phyloP scores from a whole-genome alignment of 2,113 vertebrate species.

The Madoqua kirkii region DNA sequence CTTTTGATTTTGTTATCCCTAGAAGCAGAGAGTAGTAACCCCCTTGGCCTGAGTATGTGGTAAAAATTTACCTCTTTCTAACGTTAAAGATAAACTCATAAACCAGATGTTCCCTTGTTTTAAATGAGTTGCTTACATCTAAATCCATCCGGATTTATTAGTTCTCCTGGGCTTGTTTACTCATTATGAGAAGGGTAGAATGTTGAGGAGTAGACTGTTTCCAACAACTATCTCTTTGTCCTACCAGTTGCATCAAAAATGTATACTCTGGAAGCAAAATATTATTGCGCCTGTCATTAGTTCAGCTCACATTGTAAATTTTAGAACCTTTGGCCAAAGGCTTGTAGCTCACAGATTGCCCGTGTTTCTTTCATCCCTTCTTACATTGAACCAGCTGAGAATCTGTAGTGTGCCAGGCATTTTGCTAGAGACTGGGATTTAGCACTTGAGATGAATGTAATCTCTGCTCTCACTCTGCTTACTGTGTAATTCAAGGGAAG shows the following conservation, averaged over 20 bases:
- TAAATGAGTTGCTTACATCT: not conserved
- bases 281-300: not conserved
- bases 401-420: not conserved
- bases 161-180: not conserved
- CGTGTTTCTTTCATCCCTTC: not conserved
- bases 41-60: not conserved
- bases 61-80: not conserved
- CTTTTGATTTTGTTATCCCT: not conserved
- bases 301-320: not conserved
- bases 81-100: not conserved
- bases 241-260: not conserved
- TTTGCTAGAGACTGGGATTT: not conserved
- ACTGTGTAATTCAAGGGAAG: not conserved
- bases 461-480: not conserved
- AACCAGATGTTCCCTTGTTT: not conserved
- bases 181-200: not conserved
- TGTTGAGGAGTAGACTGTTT: slow-evolving; percentile 3
- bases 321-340: not conserved
- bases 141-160: not conserved
- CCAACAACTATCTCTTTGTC: not conserved
- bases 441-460: not conserved
- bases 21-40: not conserved
- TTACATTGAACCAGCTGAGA: not conserved
- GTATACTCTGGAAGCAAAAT: slow-evolving; percentile 17
- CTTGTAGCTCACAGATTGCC: not conserved